phyloP scores from a whole-genome alignment of 1,140 invertebrate genomes.

The Orius insidiosus region DNA sequence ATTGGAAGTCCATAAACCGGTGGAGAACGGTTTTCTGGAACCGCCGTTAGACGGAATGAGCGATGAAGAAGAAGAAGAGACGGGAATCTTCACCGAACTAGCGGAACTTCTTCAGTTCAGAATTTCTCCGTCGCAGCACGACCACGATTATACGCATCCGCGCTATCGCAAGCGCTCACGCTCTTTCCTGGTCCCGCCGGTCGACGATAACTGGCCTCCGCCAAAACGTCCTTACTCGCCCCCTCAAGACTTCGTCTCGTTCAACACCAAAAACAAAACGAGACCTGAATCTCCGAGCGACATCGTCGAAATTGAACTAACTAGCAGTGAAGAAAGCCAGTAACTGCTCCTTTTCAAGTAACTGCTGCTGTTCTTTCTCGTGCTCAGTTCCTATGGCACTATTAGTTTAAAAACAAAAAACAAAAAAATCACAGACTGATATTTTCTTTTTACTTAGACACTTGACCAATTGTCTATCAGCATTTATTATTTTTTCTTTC shows the following conservation, averaged over 20 bases:
- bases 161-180: slow-evolving; percentile 8
- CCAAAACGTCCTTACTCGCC: slow-evolving; percentile 20
- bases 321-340: slow-evolving; percentile 4
- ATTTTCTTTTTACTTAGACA: too few relatives aligned
- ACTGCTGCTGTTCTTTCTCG: slow-evolving; percentile 4
- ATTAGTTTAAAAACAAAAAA: too few relatives aligned
- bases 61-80: slow-evolving; percentile 9
- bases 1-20: slow-evolving; percentile 11
- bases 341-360: background rate
- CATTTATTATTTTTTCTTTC: too few relatives aligned
- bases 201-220: slow-evolving; percentile 29
- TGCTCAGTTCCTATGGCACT: slow-evolving; percentile 8
- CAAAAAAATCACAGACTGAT: too few relatives aligned
- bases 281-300: slow-evolving; percentile 6
- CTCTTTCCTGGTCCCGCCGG: slow-evolving; percentile 26
- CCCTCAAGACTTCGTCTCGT: background rate
- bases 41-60: slow-evolving; percentile 7
- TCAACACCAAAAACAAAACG: slow-evolving; percentile 3
- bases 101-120: slow-evolving; percentile 28
- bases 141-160: slow-evolving; percentile 28
- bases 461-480: too few relatives aligned
- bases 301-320: slow-evolving; percentile 7
- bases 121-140: slow-evolving; percentile 25
- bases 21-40: slow-evolving; percentile 13
- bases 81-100: slow-evolving; percentile 26